Conservation (phyloP, 2,888 invertebrate genomes). For the Cephus rjabovi region DNA sequence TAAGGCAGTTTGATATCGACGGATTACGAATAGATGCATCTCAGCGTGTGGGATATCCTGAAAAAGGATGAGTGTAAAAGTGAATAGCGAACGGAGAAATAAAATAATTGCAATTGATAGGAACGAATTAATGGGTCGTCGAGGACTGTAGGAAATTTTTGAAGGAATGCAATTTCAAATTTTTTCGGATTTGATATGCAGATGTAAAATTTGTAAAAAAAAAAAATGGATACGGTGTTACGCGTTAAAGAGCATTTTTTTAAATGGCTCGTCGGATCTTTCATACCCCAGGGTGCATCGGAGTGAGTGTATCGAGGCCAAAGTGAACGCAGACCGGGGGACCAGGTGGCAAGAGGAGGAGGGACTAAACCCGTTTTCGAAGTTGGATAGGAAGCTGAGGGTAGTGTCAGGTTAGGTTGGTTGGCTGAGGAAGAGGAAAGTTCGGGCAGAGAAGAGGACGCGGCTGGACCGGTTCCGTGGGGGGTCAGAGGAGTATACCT, state of each 20-base stretch:
- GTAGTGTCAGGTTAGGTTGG: not conserved
- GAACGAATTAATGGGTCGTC: too few species aligned
- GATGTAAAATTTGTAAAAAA: not conserved
- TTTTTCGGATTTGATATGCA: not conserved
- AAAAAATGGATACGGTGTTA: not conserved
- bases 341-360: not conserved
- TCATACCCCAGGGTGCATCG: not conserved
- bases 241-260: not conserved
- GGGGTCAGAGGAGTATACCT: constrained; percentile 10
- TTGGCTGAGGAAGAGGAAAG: constrained; percentile 26
- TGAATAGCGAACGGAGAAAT: not conserved
- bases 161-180: too few species aligned
- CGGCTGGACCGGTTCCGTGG: constrained; percentile 19
- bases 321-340: not conserved
- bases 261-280: not conserved
- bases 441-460: constrained; percentile 20
- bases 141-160: not conserved
- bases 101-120: not conserved
- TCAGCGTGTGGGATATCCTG: not conserved
- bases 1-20: not conserved
- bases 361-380: constrained; percentile 1
- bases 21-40: not conserved
- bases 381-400: not conserved
- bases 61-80: not conserved
- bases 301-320: not conserved